phyloP scores from a whole-genome alignment of 2,113 vertebrate genomes.

The Oxygymnocypris stewartii region DNA sequence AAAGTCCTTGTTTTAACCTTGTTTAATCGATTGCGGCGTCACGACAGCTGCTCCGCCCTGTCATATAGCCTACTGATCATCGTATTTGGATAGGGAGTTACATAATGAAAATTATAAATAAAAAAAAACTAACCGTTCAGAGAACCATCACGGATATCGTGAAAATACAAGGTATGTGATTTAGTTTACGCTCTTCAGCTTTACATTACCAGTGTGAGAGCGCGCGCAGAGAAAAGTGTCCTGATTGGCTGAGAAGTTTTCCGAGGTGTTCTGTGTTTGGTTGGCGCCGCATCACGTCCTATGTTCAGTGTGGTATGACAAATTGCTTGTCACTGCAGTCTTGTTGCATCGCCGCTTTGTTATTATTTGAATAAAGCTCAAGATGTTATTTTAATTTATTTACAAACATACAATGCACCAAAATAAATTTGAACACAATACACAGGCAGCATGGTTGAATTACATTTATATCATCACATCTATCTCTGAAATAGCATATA shows the following conservation, averaged over 20 bases:
- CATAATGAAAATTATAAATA: not conserved
- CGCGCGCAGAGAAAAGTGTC: not conserved
- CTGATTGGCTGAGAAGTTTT: not conserved
- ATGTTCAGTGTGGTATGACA: no score
- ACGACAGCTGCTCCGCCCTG: no score
- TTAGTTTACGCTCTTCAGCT: not conserved
- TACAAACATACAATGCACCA: no score
- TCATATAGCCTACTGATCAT: no score
- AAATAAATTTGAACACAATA: no score
- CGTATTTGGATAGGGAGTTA: not conserved
- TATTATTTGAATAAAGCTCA: no score
- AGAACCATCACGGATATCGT: not conserved
- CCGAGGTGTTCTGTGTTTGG: not conserved
- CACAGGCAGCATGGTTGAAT: no score
- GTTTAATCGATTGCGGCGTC: not conserved
- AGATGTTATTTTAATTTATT: no score
- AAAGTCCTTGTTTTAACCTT: not conserved
- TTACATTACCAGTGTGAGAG: not conserved
- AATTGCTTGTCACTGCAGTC: no score
- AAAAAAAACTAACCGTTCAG: not conserved
- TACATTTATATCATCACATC: not conserved
- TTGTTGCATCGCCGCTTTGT: no score
- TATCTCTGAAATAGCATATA: not conserved
- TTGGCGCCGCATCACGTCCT: not conserved
- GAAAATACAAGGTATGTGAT: not conserved